Evolutionary conservation across 2,113 vertebrate genomes (phyloP).

Genomic region (Isichthys henryi): DNA sequence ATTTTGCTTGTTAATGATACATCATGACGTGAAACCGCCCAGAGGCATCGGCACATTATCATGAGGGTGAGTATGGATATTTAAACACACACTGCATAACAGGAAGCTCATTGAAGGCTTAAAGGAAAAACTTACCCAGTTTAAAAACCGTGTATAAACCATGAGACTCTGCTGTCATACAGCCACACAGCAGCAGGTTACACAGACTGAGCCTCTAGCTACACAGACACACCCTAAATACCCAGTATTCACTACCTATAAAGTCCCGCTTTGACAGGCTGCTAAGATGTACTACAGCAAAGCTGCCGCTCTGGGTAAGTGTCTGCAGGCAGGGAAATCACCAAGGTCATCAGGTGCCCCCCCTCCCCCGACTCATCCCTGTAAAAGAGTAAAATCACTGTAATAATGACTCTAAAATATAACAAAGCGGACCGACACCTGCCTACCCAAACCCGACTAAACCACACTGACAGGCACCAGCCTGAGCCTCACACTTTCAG

Average conservation of each 20-base stretch:
- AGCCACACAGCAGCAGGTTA: too few species aligned
- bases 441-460: too few species aligned
- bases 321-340: neutral
- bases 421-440: too few species aligned
- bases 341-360: neutral
- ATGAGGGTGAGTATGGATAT: neutral
- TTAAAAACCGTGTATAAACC: neutral
- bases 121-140: neutral
- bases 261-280: neutral
- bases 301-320: neutral
- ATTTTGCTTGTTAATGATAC: too few species aligned
- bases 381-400: neutral
- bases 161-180: neutral
- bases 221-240: neutral
- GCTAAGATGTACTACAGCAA: neutral
- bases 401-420: too few species aligned
- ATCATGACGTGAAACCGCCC: too few species aligned
- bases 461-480: too few species aligned
- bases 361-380: neutral
- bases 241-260: too few species aligned
- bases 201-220: neutral
- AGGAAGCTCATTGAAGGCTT: neutral
- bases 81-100: neutral
- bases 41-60: too few species aligned
- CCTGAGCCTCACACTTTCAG: too few species aligned